These are phyloP conservation scores for Chloroclystis v-ata DNA, from an alignment of 2,888 invertebrate genomes.

Conservation along the genomic window DNA sequence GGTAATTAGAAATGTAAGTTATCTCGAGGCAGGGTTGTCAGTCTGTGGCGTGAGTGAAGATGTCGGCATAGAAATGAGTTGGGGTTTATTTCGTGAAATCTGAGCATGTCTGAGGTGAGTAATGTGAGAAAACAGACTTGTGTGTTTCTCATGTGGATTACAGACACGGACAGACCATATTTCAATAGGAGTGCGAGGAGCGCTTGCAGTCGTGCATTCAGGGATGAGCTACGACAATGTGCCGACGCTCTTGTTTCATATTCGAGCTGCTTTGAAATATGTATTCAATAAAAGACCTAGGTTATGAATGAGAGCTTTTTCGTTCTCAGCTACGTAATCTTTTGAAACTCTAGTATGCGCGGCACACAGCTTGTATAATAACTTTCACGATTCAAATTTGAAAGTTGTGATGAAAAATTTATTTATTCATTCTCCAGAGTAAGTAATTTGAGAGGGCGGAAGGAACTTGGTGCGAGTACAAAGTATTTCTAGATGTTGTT, in stretches of 20 bases:
- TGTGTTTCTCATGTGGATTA: conserved; percentile 12
- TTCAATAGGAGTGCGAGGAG: conserved; percentile 18
- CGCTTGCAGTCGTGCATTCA: conserved; percentile 20
- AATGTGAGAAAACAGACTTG: conserved; percentile 13
- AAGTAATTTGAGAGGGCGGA: neutral
- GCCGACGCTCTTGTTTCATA: conserved; percentile 21
- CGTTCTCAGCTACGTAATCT: conserved; percentile 4
- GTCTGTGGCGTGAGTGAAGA: conserved; percentile 4
- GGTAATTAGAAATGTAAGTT: conserved; percentile 18
- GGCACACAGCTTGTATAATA: neutral
- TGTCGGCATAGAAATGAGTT: conserved; percentile 4
- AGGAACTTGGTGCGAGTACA: neutral
- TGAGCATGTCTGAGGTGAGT: conserved; percentile 5
- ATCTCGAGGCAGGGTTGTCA: conserved; percentile 13
- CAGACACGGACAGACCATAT: conserved; percentile 21
- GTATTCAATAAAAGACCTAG: conserved; percentile 13
- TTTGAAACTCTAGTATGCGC: neutral
- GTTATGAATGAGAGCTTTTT: conserved; percentile 12
- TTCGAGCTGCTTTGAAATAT: conserved; percentile 20
- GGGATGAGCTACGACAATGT: conserved; percentile 20
- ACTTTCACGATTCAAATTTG: conserved; percentile 2
- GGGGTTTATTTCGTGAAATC: conserved; percentile 13
- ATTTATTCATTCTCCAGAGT: conserved; percentile 1
- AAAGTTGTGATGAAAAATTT: conserved; percentile 4
- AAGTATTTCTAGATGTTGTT: neutral